These are phyloP conservation scores for Hemicrepidius hirtus DNA, from an alignment of 2,888 invertebrate species.

Conservation along the genomic window DNA sequence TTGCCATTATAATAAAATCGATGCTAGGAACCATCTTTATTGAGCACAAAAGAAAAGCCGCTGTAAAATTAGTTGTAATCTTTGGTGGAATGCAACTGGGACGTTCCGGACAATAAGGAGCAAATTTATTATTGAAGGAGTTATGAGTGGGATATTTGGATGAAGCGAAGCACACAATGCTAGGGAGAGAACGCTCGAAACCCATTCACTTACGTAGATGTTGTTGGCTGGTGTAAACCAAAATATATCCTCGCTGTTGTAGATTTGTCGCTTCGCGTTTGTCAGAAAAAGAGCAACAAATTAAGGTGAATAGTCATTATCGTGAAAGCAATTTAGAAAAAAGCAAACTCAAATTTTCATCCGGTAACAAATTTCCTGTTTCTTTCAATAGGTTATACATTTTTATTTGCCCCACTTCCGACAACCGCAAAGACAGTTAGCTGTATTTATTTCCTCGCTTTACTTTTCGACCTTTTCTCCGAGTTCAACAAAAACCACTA, in stretches of 20 bases:
- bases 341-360: background rate
- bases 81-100: conserved; percentile 4
- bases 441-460: conserved; percentile 23
- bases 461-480: conserved; percentile 15
- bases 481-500: conserved; percentile 10
- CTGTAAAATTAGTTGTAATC: conserved; percentile 1
- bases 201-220: background rate
- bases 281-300: conserved; percentile 5
- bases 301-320: background rate
- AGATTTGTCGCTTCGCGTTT: background rate
- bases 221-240: background rate
- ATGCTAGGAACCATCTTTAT: too few species aligned
- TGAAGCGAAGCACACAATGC: conserved; percentile 11
- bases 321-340: background rate
- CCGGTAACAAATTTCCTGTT: conserved; percentile 13
- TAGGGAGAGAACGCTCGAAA: background rate
- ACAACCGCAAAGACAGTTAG: conserved; percentile 23
- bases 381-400: conserved; percentile 15
- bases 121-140: conserved; percentile 24
- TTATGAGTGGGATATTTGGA: conserved; percentile 15
- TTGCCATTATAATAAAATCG: too few species aligned
- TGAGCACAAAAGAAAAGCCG: background rate
- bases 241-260: background rate
- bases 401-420: conserved; percentile 19
- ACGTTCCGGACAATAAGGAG: conserved; percentile 10